Evolutionary conservation across 2,888 invertebrate genomes (phyloP).

Genomic region (Diaprepes abbreviatus): DNA sequence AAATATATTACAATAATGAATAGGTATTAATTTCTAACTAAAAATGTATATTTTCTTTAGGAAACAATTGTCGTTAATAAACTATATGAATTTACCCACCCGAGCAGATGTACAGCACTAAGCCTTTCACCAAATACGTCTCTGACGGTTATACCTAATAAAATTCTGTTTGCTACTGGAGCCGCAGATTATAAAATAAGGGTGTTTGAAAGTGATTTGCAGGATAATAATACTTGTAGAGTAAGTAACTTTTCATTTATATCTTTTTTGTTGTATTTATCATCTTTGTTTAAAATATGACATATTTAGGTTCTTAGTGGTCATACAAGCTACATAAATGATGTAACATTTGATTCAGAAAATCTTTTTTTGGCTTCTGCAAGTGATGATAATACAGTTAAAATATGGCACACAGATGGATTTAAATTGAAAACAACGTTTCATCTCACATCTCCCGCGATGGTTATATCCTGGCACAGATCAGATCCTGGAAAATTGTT

Average conservation of each 20-base stretch:
- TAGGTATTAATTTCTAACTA: not conserved
- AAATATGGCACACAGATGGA: slow-evolving; percentile 74
- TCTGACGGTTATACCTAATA: slow-evolving; percentile 72
- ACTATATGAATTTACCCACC: slow-evolving; percentile 72
- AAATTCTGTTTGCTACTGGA: slow-evolving; percentile 71
- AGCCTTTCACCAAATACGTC: slow-evolving; percentile 76
- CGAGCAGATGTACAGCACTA: slow-evolving; percentile 71
- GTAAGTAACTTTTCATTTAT: slow-evolving; percentile 57
- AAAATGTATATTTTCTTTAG: slow-evolving; percentile 54
- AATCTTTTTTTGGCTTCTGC: slow-evolving; percentile 80
- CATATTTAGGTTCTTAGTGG: slow-evolving; percentile 70
- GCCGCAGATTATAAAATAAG: slow-evolving; percentile 72
- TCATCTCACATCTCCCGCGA: slow-evolving; percentile 75
- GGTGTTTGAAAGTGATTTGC: slow-evolving; percentile 72
- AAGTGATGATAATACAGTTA: slow-evolving; percentile 82
- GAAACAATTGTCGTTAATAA: slow-evolving; percentile 71
- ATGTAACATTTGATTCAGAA: slow-evolving; percentile 77
- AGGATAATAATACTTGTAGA: slow-evolving; percentile 68
- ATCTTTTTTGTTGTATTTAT: slow-evolving; percentile 9
- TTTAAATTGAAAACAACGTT: slow-evolving; percentile 73
- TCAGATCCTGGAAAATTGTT: slow-evolving; percentile 79
- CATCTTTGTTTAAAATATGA: not conserved
- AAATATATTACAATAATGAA: not conserved
- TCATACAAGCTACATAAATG: slow-evolving; percentile 79
- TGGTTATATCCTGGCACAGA: slow-evolving; percentile 78